A percentile compares a stretch with the other conserved stretches of the same genome.
phyloP scores from a whole-genome alignment of 2,797 vertebrate species.

The Pseudochaenichthys georgianus region DNA sequence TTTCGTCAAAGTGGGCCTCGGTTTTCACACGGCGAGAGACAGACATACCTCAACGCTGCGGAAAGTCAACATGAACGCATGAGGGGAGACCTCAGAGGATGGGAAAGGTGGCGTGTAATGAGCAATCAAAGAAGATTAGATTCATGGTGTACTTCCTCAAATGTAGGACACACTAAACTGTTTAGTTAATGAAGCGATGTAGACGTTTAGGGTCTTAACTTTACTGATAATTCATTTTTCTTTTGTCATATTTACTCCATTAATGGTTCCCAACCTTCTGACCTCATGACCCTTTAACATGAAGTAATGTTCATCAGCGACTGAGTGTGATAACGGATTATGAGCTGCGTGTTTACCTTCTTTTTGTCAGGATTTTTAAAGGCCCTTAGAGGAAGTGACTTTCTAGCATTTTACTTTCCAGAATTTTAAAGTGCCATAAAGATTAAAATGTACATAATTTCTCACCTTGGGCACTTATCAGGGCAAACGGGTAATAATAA shows the following conservation, averaged over 20 bases:
- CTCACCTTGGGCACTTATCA: too few relatives aligned
- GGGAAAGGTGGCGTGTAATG: slow-evolving; percentile 34
- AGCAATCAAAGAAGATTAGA: slow-evolving; percentile 8
- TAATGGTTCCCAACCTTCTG: not conserved
- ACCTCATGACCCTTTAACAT: not conserved
- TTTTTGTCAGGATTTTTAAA: not conserved
- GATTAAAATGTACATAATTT: not conserved
- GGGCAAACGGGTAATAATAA: too few relatives aligned
- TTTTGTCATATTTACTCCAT: not conserved
- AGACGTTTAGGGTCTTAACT: not conserved
- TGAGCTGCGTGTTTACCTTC: not conserved
- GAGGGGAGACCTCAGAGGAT: slow-evolving; percentile 17
- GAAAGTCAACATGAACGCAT: slow-evolving; percentile 61
- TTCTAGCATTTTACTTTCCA: not conserved
- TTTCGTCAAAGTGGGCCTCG: slow-evolving; percentile 35
- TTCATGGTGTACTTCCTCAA: too few relatives aligned
- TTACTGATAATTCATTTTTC: not conserved
- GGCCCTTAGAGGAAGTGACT: not conserved
- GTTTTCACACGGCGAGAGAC: slow-evolving; percentile 46
- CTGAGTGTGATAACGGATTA: not conserved
- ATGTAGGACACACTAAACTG: too few relatives aligned
- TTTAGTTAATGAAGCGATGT: not conserved
- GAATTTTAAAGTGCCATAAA: not conserved
- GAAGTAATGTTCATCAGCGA: not conserved
- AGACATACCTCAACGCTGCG: slow-evolving; percentile 59